These are phyloP conservation scores for Apostichopus parvimensis DNA, from an alignment of 35 echinoderm and acorn worm species.

Conservation along the genomic window DNA sequence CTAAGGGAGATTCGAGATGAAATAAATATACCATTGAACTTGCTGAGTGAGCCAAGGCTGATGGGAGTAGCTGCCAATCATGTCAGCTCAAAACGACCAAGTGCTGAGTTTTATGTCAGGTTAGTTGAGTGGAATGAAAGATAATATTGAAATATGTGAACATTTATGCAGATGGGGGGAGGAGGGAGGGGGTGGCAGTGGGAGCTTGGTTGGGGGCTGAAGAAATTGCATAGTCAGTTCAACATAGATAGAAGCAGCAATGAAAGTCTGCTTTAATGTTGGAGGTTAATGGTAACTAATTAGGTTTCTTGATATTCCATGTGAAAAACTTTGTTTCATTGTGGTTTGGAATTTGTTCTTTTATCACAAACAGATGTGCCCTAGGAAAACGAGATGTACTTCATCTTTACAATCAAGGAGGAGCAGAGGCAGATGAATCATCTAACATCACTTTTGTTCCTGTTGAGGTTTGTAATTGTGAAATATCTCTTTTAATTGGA, in stretches of 20 bases:
- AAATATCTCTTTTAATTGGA: not conserved
- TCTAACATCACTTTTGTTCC: conserved; percentile 68
- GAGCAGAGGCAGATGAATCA: conserved; percentile 91
- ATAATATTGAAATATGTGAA: too few relatives aligned
- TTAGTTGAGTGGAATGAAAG: conserved; percentile 13
- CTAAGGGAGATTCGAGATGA: conserved; percentile 88
- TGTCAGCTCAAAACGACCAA: conserved; percentile 81
- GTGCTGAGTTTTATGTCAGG: conserved; percentile 87
- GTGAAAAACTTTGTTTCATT: too few relatives aligned
- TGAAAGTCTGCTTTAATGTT: too few relatives aligned
- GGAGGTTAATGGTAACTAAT: too few relatives aligned
- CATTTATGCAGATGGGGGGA: too few relatives aligned
- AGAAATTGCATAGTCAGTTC: too few relatives aligned
- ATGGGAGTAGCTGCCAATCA: conserved; percentile 85
- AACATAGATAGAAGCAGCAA: too few relatives aligned
- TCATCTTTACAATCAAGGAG: conserved; percentile 72
- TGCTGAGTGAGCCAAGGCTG: conserved; percentile 66
- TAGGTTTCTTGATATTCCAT: too few relatives aligned
- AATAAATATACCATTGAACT: conserved; percentile 75
- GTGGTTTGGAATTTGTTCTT: not conserved
- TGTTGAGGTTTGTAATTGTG: conserved; percentile 57
- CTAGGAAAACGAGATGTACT: conserved; percentile 68
- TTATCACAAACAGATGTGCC: conserved; percentile 60
- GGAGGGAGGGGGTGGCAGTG: too few relatives aligned
- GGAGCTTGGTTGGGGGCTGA: too few relatives aligned